Conservation (phyloP, 2,113 vertebrate genomes). For the Plecotus auritus region DNA sequence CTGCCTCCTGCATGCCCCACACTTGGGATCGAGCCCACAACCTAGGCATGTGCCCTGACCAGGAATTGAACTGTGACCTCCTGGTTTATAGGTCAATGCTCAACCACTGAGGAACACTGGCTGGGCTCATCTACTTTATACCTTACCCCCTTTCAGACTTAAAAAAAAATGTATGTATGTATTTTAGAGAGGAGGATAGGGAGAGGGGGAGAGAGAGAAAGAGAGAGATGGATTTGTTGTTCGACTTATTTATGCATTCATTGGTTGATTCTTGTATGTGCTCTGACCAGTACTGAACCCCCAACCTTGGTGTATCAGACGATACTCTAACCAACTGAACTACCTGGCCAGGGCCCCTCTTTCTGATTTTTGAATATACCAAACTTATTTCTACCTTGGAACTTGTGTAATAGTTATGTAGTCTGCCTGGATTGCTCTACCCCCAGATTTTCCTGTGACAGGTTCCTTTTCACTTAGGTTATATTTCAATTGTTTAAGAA, state of each 20-base stretch:
- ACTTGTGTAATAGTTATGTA: background rate
- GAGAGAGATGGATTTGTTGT: background rate
- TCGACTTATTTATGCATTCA: background rate
- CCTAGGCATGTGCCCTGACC: no score
- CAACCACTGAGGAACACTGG: no score
- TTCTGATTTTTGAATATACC: background rate
- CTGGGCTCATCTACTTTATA: background rate
- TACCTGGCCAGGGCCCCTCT: background rate
- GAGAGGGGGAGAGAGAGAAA: background rate
- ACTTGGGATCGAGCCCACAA: no score
- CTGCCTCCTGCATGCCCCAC: no score
- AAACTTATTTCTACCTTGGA: background rate
- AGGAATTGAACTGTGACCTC: no score
- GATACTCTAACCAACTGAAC: background rate
- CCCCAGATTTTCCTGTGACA: background rate
- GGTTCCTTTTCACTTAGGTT: background rate
- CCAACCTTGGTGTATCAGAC: background rate
- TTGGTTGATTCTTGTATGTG: background rate
- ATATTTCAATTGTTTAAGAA: background rate
- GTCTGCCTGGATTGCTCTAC: background rate
- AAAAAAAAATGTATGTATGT: background rate
- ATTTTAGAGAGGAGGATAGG: background rate
- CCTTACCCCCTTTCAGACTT: background rate
- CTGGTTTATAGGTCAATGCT: no score
- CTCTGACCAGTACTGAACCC: background rate